A percentile compares a stretch with the other conserved stretches of the same genome.
phyloP scores from a whole-genome alignment of 2,888 invertebrate genomes.

The Pristionchus arcanus region DNA sequence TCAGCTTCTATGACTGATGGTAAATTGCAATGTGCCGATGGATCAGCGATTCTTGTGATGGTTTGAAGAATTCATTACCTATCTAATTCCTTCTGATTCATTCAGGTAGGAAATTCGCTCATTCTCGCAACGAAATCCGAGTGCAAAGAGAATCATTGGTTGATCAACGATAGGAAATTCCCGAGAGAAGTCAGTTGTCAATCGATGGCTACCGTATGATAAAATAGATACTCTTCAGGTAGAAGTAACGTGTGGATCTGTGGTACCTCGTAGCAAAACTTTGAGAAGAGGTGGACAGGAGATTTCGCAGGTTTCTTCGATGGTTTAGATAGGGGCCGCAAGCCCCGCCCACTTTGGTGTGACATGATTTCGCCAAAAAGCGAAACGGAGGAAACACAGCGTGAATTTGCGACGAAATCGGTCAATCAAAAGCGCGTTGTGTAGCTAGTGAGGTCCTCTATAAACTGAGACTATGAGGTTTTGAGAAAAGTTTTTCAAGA shows the following conservation, averaged over 20 bases:
- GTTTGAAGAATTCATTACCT: not conserved
- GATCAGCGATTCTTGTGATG: constrained; percentile 27
- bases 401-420: no score
- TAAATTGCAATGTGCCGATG: not conserved
- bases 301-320: not conserved
- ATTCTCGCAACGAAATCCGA: constrained; percentile 19
- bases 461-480: no score
- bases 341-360: no score
- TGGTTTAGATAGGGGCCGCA: no score
- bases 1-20: not conserved
- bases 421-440: no score
- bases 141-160: constrained; percentile 39
- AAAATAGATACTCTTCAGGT: not conserved
- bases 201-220: not conserved
- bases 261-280: not conserved
- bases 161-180: not conserved
- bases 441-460: no score
- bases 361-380: no score
- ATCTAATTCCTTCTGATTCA: not conserved
- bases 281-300: not conserved
- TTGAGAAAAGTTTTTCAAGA: no score
- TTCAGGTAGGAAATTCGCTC: constrained; percentile 10
- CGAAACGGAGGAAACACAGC: no score
- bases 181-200: not conserved
- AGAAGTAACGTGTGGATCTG: constrained; percentile 39